Conservation (phyloP, 2,113 vertebrate species). For the Colius striatus region DNA sequence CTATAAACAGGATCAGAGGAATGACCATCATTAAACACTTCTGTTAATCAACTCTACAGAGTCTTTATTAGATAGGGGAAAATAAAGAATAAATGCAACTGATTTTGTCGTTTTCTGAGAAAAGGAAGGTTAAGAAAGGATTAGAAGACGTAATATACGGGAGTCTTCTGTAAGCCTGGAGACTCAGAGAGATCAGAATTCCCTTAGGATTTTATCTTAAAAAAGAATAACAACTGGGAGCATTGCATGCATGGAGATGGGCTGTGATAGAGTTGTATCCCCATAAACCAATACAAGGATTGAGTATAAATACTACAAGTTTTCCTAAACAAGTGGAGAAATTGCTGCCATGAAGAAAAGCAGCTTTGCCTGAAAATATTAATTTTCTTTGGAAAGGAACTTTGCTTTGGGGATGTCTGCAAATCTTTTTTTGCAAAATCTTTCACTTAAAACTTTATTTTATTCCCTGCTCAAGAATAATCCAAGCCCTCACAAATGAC, state of each 20-base stretch:
- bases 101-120: neutral
- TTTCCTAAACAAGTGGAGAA: neutral
- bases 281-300: neutral
- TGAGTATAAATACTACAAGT: neutral
- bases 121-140: neutral
- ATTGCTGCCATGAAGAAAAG: neutral
- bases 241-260: neutral
- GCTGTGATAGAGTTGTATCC: neutral
- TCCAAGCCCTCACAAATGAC: neutral
- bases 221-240: neutral
- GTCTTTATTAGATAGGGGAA: neutral
- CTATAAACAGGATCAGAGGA: neutral
- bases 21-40: neutral
- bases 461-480: neutral
- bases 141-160: neutral
- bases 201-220: neutral
- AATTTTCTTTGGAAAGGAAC: conserved; percentile 14
- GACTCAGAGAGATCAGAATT: neutral
- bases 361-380: neutral
- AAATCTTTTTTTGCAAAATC: neutral
- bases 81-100: neutral
- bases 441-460: neutral
- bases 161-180: neutral
- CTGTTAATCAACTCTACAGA: neutral
- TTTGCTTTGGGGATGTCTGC: neutral